Base-by-base conservation (phyloP, 2,888 invertebrate genomes). In the Machimus atricapillus region DNA sequence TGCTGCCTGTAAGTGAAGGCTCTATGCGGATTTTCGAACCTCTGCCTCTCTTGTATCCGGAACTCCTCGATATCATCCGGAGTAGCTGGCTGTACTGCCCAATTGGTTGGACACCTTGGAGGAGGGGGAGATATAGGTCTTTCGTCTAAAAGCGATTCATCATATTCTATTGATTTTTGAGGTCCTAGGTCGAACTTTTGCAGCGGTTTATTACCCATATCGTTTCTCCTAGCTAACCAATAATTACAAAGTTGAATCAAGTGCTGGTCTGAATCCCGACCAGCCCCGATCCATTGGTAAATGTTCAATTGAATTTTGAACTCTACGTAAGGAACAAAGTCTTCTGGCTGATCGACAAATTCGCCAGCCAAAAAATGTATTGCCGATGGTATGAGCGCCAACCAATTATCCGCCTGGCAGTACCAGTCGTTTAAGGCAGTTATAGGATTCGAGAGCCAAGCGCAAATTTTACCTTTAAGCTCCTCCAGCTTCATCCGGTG, bases 1-100 rank as follows among this genome's bases (percentile, higher is more conserved):
- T 98, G 96, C 93, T 97, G 96, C 19, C 95, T 93, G 90, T 97
- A 98, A 0, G 98, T 98, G 91, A 97, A 99, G 0, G 98, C 96
- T 91, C 96, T 96, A 89, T 98, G 97, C 0, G 98, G 98, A 88
- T 97, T 95, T 78, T 97, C 96, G 91, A 98, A 99, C 79, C 98
- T 94, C 89, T 94, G 93, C 19, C 96, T 94, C 92, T 99, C 98
- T 93, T 98, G 96, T 23, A 95, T 93, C 78, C 96, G 94, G 90
- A 97, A 97, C 85, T 95, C 95, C 31, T 94, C 94, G 77, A 97
- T 94, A 92, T 98, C 98, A 0, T 96, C 95, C 0, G 93, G 92
- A 0, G 96, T 96, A 0, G 97, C 96, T 43, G 96, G 94, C 27
- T 96, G 94, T 0, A 98, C 97, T 5, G 96, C 95, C 97, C 97